phyloP scores from a whole-genome alignment of 1,140 invertebrate genomes.

The Mizuhopecten yessoensis region DNA sequence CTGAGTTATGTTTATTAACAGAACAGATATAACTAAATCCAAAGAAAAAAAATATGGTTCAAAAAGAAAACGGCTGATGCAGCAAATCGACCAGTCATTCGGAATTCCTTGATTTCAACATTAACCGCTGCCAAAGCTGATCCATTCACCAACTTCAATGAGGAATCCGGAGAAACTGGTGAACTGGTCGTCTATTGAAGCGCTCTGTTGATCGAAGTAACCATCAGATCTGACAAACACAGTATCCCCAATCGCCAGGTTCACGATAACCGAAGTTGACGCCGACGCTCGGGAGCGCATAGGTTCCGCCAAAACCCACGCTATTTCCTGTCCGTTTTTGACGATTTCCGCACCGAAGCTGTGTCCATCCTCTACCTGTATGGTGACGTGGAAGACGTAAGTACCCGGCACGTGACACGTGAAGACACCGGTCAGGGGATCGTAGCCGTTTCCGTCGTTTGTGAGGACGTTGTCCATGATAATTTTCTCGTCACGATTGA shows the following conservation, averaged over 20 bases:
- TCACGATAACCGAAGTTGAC: background rate
- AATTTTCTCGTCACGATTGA: background rate
- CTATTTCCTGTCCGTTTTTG: background rate
- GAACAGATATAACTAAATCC: no score
- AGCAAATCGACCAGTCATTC: no score
- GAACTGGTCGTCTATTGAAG: background rate
- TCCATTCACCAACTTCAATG: background rate
- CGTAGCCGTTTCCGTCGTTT: background rate
- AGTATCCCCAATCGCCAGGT: background rate
- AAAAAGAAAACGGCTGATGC: no score
- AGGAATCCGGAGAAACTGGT: background rate
- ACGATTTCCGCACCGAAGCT: background rate
- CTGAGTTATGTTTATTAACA: no score
- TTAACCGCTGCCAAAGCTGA: background rate
- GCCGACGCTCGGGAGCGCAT: background rate
- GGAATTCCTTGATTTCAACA: no score
- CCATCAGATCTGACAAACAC: background rate
- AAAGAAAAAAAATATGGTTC: no score
- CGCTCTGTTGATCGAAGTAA: background rate
- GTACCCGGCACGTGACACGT: background rate
- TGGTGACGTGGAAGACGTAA: background rate
- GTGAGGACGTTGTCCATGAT: conserved; percentile 8
- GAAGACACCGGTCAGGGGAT: background rate
- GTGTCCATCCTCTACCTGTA: background rate
- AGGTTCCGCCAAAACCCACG: background rate